These are phyloP conservation scores for Sciurus vulgaris DNA, from an alignment of 2,797 vertebrate genomes.

Conservation along the genomic window DNA sequence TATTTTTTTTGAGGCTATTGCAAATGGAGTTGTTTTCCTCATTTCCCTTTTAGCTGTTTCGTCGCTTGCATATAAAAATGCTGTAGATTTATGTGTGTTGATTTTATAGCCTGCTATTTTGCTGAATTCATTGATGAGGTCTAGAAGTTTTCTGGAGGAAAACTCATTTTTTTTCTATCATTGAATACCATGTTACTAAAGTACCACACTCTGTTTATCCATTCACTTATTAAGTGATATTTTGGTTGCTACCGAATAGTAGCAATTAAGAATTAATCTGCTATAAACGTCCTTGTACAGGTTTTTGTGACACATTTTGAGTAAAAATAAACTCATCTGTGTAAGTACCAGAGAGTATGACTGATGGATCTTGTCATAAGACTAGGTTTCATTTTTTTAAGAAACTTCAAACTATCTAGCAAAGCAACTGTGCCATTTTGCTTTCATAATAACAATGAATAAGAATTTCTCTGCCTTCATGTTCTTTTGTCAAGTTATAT, in stretches of 20 bases:
- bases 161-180: background rate
- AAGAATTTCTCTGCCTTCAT: background rate
- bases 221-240: background rate
- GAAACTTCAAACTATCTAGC: background rate
- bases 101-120: too few species aligned
- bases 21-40: too few species aligned
- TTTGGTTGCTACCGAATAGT: background rate
- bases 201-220: background rate
- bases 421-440: background rate
- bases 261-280: background rate
- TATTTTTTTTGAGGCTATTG: too few species aligned
- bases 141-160: too few species aligned
- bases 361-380: background rate
- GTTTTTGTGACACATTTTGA: background rate
- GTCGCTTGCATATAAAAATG: too few species aligned
- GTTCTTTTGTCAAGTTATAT: background rate
- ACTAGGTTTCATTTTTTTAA: background rate
- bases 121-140: too few species aligned
- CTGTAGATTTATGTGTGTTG: too few species aligned
- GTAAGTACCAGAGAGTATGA: background rate
- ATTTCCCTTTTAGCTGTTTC: too few species aligned
- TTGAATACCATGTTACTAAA: background rate
- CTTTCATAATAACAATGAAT: background rate
- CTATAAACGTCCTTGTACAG: background rate
- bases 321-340: background rate